A percentile compares a stretch with the other conserved stretches of the same genome.
Conservation (phyloP, 2,797 vertebrate genomes). For the Leptoclinus maculatus region DNA sequence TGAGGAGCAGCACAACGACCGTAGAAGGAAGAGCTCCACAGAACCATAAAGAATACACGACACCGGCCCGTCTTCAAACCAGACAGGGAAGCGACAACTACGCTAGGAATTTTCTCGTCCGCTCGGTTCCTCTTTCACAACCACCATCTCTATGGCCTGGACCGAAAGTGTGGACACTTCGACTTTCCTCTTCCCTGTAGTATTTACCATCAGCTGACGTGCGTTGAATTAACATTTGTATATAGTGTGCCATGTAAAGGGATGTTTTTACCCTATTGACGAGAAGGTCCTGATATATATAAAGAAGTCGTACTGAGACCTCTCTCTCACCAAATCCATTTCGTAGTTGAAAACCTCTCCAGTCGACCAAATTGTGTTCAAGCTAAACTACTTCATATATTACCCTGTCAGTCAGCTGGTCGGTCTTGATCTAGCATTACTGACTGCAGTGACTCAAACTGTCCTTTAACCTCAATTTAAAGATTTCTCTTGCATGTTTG, state of each 20-base stretch:
- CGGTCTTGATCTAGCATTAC: neutral
- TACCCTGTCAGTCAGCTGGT: neutral
- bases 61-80: neutral
- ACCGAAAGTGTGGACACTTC: constrained; percentile 40
- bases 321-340: neutral
- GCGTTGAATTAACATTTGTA: neutral
- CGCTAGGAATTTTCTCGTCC: constrained; percentile 39
- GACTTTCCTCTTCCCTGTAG: constrained; percentile 38
- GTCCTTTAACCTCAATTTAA: constrained; percentile 17
- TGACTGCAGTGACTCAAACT: neutral
- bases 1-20: too few species aligned
- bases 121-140: constrained; percentile 62
- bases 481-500: constrained; percentile 5
- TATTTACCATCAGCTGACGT: constrained; percentile 25
- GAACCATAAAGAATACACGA: neutral
- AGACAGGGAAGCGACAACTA: constrained; percentile 29
- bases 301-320: too few species aligned
- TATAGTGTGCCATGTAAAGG: neutral
- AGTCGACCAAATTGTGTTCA: neutral
- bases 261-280: neutral
- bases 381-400: neutral
- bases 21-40: neutral
- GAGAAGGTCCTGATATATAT: neutral
- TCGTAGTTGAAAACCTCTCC: neutral
- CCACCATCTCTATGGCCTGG: constrained; percentile 13